phyloP scores from a whole-genome alignment of 2,797 vertebrate genomes.

The Argya squamiceps region DNA sequence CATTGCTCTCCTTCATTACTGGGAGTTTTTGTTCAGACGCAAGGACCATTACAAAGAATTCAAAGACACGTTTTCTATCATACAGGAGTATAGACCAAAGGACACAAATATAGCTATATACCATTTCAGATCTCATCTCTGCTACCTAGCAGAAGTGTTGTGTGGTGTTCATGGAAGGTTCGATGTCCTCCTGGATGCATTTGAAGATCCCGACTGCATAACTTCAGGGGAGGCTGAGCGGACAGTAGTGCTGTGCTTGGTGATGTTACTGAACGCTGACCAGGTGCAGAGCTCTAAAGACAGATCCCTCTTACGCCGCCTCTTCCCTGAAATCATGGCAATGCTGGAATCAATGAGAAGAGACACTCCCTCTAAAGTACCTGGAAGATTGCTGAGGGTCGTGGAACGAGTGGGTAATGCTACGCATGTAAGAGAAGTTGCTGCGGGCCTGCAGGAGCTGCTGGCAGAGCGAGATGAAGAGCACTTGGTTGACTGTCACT shows the following conservation, averaged over 20 bases:
- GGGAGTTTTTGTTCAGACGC: conserved; percentile 77
- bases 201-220: conserved; percentile 47
- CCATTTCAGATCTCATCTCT: conserved; percentile 73
- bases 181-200: conserved; percentile 78
- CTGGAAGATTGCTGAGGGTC: conserved; percentile 62
- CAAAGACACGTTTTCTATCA: conserved; percentile 68
- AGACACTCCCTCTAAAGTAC: conserved; percentile 59
- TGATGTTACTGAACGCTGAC: conserved; percentile 78
- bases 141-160: conserved; percentile 74
- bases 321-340: conserved; percentile 49
- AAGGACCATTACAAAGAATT: conserved; percentile 44
- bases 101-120: conserved; percentile 44
- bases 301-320: conserved; percentile 5
- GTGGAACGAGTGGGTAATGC: conserved; percentile 49
- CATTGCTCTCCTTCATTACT: conserved; percentile 77
- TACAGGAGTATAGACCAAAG: conserved; percentile 79
- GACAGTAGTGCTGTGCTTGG: conserved; percentile 76
- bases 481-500: conserved; percentile 76
- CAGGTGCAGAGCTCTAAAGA: conserved; percentile 45
- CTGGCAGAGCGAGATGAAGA: conserved; percentile 74
- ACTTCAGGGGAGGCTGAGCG: conserved; percentile 80
- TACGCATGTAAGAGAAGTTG: conserved; percentile 41
- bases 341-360: conserved; percentile 40
- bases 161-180: conserved; percentile 70
- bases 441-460: conserved; percentile 69